Base-by-base conservation (phyloP, 92 coral and sea anemone genomes). In the Epizoanthus scotinus region DNA sequence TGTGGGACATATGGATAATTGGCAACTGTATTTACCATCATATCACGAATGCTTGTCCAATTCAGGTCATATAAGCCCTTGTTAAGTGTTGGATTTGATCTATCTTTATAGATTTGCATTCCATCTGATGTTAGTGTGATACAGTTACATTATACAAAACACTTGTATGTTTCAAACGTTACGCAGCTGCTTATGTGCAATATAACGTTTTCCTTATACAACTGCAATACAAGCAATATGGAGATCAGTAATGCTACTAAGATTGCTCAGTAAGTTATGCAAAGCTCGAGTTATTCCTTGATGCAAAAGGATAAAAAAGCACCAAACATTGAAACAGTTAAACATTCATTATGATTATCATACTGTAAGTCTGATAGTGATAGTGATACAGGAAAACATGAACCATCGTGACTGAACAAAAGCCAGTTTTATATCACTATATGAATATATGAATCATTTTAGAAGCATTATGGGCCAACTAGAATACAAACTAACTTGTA, bases 41-140 rank as follows among this genome's bases (percentile, higher is more conserved):
- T 29, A 31, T 13, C 4, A 22, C 7, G 28, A 38, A 42, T 67
- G 12, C 21, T 67, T 18, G 24, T 6, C 8, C 53, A 67, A 47
- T 36, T 29, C 15, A 20, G 71, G 31, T 15, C 13, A 47, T 10
- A 13, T 10, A 47, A 8, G 52, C 52, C 52, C 1, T 79, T 63
- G 49, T 28, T 15, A 47, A 10, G 52, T 63, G 59, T 66, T 20
- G 18, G 38, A 22, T 18, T 61, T 21, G 7, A 61, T 21, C 26
- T 27, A 3, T 27, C 67, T 61, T 34, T 34, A 34, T 4, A 19
- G 13, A 25, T 79, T 36, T 66, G 21, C 64, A 50, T 73, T 60
- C 20, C 21, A 31, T 53, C 57, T 73, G 73, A 27, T 38, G 75
- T n/a, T n/a, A n/a, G n/a, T 67, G 55, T 29, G 85, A 13, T 84